Evolutionary conservation across 2,113 vertebrate genomes (phyloP).

Genomic region (Notarius quadriscutis): DNA sequence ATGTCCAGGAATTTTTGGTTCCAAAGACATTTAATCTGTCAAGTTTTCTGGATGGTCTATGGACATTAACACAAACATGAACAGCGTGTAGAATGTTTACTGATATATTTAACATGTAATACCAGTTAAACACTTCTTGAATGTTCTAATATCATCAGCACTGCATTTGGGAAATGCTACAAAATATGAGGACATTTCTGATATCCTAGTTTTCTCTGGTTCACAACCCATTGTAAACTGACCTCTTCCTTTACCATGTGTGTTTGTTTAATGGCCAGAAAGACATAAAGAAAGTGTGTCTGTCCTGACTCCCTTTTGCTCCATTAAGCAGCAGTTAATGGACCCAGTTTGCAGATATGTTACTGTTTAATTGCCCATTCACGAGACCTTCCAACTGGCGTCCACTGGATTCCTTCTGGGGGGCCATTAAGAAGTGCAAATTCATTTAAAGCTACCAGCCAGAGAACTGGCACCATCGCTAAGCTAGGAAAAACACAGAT

Average conservation of each 20-base stretch:
- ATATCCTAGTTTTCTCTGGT: background rate
- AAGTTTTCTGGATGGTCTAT: background rate
- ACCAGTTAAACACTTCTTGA: background rate
- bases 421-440: constrained; percentile 11
- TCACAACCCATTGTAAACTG: background rate
- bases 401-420: background rate
- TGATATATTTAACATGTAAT: background rate
- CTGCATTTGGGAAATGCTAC: background rate
- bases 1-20: background rate
- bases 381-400: constrained; percentile 30
- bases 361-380: constrained; percentile 28
- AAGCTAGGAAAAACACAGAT: background rate
- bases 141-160: background rate
- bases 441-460: constrained; percentile 11
- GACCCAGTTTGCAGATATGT: background rate
- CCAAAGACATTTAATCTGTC: background rate
- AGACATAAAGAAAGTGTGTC: background rate
- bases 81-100: background rate
- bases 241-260: background rate
- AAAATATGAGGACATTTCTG: background rate
- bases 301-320: constrained; percentile 1
- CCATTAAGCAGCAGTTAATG: constrained; percentile 41
- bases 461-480: background rate
- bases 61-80: background rate
- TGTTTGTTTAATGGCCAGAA: background rate